These are phyloP conservation scores for Neelides folsomi DNA, from an alignment of 2,888 invertebrate species.

Conservation along the genomic window DNA sequence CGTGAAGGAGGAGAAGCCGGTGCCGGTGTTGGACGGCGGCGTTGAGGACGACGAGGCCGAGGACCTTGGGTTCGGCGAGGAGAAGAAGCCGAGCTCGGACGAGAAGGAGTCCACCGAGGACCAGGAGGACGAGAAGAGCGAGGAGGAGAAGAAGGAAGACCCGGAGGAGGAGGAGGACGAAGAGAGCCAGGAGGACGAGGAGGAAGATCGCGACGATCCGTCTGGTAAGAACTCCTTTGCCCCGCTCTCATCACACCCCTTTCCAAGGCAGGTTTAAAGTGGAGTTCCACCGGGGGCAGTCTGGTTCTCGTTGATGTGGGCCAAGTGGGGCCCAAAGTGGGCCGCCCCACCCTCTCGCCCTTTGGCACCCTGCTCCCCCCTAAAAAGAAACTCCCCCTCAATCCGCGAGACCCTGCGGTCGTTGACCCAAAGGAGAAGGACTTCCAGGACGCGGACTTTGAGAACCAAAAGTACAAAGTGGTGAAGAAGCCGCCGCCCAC, in stretches of 20 bases:
- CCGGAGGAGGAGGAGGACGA: constrained; percentile 18
- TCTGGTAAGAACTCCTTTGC: constrained; percentile 7
- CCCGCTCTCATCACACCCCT: background rate
- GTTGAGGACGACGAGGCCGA: constrained; percentile 33
- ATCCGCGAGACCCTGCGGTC: background rate
- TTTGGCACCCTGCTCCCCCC: background rate
- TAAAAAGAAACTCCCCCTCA: constrained; percentile 4
- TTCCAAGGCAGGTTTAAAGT: background rate
- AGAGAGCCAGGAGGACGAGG: constrained; percentile 23
- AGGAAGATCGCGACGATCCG: constrained; percentile 20
- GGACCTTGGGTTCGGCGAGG: constrained; percentile 28
- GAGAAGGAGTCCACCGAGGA: constrained; percentile 21
- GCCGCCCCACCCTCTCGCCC: constrained; percentile 2
- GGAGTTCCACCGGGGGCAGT: background rate
- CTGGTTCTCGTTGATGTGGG: constrained; percentile 10
- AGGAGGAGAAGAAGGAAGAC: constrained; percentile 21
- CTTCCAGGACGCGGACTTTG: constrained; percentile 3
- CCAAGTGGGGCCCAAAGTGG: constrained; percentile 5
- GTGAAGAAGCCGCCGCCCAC: no score
- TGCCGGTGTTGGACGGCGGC: constrained; percentile 28
- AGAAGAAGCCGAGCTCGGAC: constrained; percentile 26
- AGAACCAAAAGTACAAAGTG: constrained; percentile 4
- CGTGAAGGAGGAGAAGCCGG: constrained; percentile 22
- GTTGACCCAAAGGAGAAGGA: constrained; percentile 4
- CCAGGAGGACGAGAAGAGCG: constrained; percentile 10